phyloP scores from a whole-genome alignment of 2,888 invertebrate species.

The Thymelicus sylvestris region DNA sequence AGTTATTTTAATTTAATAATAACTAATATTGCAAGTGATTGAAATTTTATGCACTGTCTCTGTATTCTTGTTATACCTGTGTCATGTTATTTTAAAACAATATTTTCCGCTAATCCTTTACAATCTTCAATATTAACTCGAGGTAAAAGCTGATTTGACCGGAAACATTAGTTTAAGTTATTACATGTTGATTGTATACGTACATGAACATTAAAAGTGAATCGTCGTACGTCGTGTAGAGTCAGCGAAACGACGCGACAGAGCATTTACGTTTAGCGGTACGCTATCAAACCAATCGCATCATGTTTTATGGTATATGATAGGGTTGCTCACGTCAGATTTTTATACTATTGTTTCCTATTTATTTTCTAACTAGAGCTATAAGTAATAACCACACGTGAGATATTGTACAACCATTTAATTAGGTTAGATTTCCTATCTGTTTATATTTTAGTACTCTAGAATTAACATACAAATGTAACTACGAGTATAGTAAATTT shows the following conservation, averaged over 20 bases:
- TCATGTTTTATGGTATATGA: slow-evolving; percentile 15
- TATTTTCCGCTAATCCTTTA: slow-evolving; percentile 1
- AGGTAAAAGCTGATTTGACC: background rate
- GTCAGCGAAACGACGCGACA: background rate
- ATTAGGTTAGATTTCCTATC: too few species aligned
- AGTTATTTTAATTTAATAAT: too few species aligned
- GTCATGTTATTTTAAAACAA: background rate
- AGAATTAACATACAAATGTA: too few species aligned
- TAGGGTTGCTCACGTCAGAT: background rate
- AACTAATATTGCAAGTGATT: too few species aligned
- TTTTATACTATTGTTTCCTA: too few species aligned
- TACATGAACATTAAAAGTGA: slow-evolving; percentile 12
- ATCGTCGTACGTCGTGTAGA: background rate
- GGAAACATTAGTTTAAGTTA: background rate
- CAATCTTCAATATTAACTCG: background rate
- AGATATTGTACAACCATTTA: too few species aligned
- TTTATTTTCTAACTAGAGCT: too few species aligned
- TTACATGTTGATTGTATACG: background rate
- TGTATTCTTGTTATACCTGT: too few species aligned
- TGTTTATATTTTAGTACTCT: too few species aligned
- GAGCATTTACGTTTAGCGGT: slow-evolving; percentile 22
- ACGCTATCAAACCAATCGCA: slow-evolving; percentile 20
- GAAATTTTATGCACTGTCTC: too few species aligned
- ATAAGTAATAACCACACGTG: too few species aligned
- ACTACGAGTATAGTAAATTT: too few species aligned